Conservation (phyloP, 2,797 vertebrate genomes). For the Poeciliopsis paucimaculata region DNA sequence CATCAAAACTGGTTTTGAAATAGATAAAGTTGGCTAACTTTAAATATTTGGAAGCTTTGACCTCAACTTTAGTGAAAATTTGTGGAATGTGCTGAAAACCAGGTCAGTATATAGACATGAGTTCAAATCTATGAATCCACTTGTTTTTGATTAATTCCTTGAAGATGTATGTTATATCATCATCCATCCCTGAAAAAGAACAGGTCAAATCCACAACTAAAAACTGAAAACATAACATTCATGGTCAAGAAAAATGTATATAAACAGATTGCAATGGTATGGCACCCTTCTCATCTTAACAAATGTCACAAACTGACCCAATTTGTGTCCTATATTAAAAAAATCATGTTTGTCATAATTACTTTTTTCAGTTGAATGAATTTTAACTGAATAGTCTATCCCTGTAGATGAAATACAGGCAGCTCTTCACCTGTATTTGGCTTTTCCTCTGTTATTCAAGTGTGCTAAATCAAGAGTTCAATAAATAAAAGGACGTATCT, state of each 20-base stretch:
- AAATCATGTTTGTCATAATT: conserved; percentile 8
- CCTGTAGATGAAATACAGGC: conserved; percentile 1
- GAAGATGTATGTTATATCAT: background rate
- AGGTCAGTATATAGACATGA: background rate
- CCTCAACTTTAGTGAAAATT: background rate
- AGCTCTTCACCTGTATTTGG: background rate
- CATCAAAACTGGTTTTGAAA: background rate
- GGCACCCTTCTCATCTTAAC: background rate
- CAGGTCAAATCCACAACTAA: background rate
- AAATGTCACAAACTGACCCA: conserved; percentile 5
- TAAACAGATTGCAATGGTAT: background rate
- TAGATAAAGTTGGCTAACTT: background rate
- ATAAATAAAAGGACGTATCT: background rate
- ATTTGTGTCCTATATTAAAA: background rate
- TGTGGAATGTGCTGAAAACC: background rate
- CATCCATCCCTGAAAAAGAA: background rate
- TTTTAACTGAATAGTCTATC: conserved; percentile 4
- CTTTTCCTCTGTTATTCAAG: conserved; percentile 10
- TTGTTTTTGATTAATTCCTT: background rate
- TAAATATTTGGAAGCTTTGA: background rate
- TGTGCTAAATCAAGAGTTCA: conserved; percentile 6
- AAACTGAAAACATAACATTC: background rate
- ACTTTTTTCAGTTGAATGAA: background rate
- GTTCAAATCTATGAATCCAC: background rate
- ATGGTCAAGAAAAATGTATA: background rate